Conservation (phyloP, 2,113 vertebrate species). For the Rattus rattus region DNA sequence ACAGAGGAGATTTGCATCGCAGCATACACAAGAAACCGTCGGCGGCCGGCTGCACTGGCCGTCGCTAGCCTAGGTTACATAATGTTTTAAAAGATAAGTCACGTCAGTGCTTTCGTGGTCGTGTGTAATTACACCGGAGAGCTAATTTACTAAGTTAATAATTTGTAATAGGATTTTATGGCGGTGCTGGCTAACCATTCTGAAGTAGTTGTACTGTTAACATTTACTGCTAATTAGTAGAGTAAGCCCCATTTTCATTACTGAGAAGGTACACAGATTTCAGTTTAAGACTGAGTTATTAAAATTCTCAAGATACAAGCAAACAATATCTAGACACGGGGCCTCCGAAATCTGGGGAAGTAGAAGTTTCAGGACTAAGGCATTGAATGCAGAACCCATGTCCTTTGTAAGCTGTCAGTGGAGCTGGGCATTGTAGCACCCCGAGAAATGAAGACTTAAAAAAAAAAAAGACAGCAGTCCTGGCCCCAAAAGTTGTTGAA, state of each 20-base stretch:
- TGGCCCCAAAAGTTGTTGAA: neutral
- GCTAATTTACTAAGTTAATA: constrained; percentile 52
- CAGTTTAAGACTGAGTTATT: neutral
- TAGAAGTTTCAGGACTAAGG: neutral
- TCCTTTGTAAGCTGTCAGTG: neutral
- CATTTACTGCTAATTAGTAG: neutral
- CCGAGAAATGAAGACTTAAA: neutral
- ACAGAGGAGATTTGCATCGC: neutral
- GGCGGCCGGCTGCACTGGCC: neutral
- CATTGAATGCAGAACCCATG: neutral
- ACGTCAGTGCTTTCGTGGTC: constrained; percentile 39
- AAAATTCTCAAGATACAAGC: neutral
- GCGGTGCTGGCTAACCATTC: constrained; percentile 15
- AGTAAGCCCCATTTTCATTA: neutral
- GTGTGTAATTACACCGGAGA: neutral
- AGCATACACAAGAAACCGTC: neutral
- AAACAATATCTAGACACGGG: neutral
- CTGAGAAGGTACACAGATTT: neutral
- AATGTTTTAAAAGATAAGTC: constrained; percentile 8
- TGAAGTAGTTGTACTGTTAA: neutral
- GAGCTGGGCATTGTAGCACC: neutral
- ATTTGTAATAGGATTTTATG: constrained; percentile 37
- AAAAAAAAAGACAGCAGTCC: neutral
- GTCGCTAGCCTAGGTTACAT: constrained; percentile 20
- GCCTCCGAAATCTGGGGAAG: neutral